These are phyloP conservation scores for Gyps fulvus DNA, from an alignment of 2,113 vertebrate species.

Conservation along the genomic window DNA sequence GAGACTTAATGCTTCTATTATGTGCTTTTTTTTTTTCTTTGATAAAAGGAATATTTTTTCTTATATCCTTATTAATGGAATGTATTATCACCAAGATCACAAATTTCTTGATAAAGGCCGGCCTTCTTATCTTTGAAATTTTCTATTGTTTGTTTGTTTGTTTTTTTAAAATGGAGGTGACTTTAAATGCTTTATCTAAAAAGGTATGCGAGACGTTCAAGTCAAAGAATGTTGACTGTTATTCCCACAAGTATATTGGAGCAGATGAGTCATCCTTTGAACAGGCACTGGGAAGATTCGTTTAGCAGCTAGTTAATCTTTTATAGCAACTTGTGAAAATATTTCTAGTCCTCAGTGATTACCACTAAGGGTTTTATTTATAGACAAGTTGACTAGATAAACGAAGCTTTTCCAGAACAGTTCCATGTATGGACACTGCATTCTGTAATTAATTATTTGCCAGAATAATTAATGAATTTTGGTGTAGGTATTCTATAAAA, in stretches of 20 bases:
- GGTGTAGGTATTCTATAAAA: neutral
- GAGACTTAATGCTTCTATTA: neutral
- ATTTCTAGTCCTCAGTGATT: constrained; percentile 1
- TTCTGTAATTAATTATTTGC: neutral
- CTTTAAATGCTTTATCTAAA: neutral
- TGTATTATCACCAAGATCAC: neutral
- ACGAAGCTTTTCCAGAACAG: neutral
- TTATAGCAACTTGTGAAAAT: constrained; percentile 38
- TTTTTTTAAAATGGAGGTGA: neutral
- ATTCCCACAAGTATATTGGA: neutral
- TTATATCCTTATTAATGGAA: neutral
- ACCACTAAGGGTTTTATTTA: neutral
- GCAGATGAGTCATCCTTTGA: constrained; percentile 41
- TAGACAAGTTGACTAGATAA: neutral
- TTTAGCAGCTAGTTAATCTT: constrained; percentile 41
- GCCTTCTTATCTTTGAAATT: neutral
- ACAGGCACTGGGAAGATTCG: constrained; percentile 11
- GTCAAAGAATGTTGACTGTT: neutral
- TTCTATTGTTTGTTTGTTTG: neutral
- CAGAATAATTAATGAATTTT: neutral
- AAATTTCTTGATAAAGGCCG: neutral
- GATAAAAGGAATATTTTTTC: neutral
- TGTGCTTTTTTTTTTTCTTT: neutral
- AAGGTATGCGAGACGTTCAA: neutral
- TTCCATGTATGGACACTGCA: neutral